Evolutionary conservation across 2,888 invertebrate species (phyloP), one percentile per base, ranked within the genome.

Genomic region (Epirrita christyi): DNA sequence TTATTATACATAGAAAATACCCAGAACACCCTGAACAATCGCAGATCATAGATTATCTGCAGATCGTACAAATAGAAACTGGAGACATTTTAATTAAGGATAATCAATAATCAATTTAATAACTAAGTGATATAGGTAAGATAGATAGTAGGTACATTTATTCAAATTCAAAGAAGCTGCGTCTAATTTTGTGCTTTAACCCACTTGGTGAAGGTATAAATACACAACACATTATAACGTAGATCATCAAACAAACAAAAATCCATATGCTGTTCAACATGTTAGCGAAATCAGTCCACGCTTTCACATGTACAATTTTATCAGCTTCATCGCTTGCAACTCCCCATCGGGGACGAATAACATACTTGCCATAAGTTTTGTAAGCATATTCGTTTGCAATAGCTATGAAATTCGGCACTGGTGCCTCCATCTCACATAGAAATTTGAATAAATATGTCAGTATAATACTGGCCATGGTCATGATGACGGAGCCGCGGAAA

Each of bases 401-500:
- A 8, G 13, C 37, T 4, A 66, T 38, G 11, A 55, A 45, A 6
- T 57, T 32, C 0, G 50, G 49, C 10, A 54, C 55, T 27, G 32
- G 21, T 7, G 15, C 10, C 4, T 42, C 29, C 9, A 42, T 61
- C n/a, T 15, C 50, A 47, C 53, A 59, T 21, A 66, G 10, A 0
- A 29, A 27, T 27, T 43, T 55, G 10, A 68, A 46, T 1, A 53
- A 6, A 41, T 51, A 54, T 21, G 59, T 61, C 8, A 61, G 4
- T 11, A 42, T 6, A 15, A 63, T 41, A 8, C 56, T 41, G 9
- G 53, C 44, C 27, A 50, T 40, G 2, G 61, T 64, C 36, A 67
- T 36, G n/a, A 66, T 41, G n/a, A 66, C 32, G 21, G 68, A 72
- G 5, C 68, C 67, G 40, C 65, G 55, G 14, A 66, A 65, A 37